Base-by-base conservation (phyloP, 2,797 vertebrate genomes). In the Rhinatrema bivittatum region DNA sequence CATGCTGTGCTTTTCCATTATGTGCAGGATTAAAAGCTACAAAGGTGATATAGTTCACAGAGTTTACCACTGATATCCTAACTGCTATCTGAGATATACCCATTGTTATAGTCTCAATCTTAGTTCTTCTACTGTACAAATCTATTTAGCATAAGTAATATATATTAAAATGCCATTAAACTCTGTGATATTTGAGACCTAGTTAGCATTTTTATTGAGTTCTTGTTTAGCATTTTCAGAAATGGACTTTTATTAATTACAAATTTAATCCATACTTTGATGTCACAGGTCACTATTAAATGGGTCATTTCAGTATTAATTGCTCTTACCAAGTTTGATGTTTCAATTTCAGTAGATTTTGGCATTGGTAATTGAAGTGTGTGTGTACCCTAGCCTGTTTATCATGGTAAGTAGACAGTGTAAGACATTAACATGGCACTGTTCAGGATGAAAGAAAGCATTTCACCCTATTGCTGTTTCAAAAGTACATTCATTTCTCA, bases 131-230 rank as follows among this genome's bases (percentile, higher is more conserved):
- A 70, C 33, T 40, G 31, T 50, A 55, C 45, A 71, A 58, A 69
- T 66, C 48, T 48, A 41, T 62, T 74, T 76, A 66, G 59, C 36
- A 64, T 68, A 69, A 74, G 44, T 67, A 77, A 69, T 65, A 55
- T 36, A 60, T 67, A 76, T 80, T 82, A 70, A 78, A 61, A 53
- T 73, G 65, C 71, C 82, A 78, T 72, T 77, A 77, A 62, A 63
- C 25, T 56, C 66, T 66, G 29, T 71, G 65, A 20, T 67, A 69
- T 79, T 78, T 72, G 61, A 76, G 53, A 74, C 19, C 59, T 82
- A 76, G 53, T 86, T 84, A 82, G 68, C 77, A 85, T 82, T 80
- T 85, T 82, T 81, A 83, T 82, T 78, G 70, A 77, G 69, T 56
- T 65, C 47, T 62, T 60, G 33, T 55, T 72, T 82, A 84, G 51